Conservation (phyloP, 1,140 invertebrate species). For the Oscheius sp. region DNA sequence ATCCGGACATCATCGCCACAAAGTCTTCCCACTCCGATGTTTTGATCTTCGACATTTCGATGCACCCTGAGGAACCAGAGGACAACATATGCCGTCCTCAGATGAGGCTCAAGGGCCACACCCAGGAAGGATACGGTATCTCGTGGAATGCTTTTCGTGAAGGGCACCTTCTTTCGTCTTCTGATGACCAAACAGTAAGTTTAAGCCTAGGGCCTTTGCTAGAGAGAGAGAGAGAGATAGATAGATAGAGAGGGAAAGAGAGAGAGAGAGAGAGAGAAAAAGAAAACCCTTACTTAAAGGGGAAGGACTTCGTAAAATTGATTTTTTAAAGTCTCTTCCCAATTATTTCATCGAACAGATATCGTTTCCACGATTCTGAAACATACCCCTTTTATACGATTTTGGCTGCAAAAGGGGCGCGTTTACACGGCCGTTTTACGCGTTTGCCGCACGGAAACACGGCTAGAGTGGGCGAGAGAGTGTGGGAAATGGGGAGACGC, state of each 20-base stretch:
- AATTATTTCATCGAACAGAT: too few species aligned
- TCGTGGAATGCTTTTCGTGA: slow-evolving; percentile 99
- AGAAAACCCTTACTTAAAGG: not conserved
- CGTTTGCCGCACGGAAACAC: too few species aligned
- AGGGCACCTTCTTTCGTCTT: slow-evolving; percentile 92
- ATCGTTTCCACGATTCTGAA: not conserved
- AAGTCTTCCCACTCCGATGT: slow-evolving; percentile 98
- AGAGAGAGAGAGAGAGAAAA: not conserved
- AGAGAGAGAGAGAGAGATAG: not conserved
- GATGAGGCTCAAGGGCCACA: slow-evolving; percentile 82
- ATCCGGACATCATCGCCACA: slow-evolving; percentile 97
- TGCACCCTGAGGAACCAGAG: slow-evolving; percentile 91
- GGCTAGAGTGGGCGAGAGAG: too few species aligned
- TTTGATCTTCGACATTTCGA: slow-evolving; percentile 97
- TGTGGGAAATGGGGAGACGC: too few species aligned
- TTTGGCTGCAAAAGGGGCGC: too few species aligned
- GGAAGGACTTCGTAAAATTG: too few species aligned
- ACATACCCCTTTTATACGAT: too few species aligned
- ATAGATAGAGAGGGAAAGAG: too few species aligned
- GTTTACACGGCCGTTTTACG: too few species aligned
- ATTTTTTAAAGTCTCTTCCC: too few species aligned
- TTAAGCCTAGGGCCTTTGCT: not conserved
- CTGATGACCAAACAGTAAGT: slow-evolving; percentile 88
- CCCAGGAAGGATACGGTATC: slow-evolving; percentile 94
- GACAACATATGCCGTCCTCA: slow-evolving; percentile 79